phyloP scores from a whole-genome alignment of 92 coral and sea anemone species.

The Palythoa grandis region DNA sequence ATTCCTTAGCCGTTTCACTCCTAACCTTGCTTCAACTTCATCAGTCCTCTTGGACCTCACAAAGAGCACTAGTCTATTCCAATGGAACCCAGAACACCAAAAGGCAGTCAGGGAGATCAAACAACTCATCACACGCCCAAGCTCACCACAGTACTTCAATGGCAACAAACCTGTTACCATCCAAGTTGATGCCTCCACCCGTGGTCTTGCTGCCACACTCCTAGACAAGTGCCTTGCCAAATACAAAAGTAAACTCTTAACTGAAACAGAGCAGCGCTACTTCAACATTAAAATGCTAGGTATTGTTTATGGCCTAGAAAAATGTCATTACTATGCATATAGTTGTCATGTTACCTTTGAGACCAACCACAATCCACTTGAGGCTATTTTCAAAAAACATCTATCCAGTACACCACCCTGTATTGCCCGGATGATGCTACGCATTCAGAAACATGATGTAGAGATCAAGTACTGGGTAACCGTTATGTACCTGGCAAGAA shows the following conservation, averaged over 20 bases:
- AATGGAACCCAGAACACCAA: constrained; percentile 65
- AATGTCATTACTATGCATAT: constrained; percentile 70
- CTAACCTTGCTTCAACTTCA: constrained; percentile 65
- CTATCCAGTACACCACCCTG: no score
- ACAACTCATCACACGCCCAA: constrained; percentile 47
- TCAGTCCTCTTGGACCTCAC: constrained; percentile 72
- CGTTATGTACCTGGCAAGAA: no score
- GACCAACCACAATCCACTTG: neutral
- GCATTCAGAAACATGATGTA: no score
- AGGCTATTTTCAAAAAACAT: neutral
- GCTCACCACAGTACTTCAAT: constrained; percentile 68
- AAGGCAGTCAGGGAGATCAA: constrained; percentile 61
- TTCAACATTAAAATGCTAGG: constrained; percentile 75
- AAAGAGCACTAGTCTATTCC: constrained; percentile 55
- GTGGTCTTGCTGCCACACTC: constrained; percentile 68
- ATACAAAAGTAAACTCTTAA: constrained; percentile 67
- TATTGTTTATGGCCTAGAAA: constrained; percentile 64
- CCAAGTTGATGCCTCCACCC: constrained; percentile 66
- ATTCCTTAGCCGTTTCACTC: no score
- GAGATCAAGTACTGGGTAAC: no score
- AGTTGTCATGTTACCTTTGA: constrained; percentile 47
- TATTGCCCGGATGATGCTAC: no score
- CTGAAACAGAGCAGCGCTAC: neutral
- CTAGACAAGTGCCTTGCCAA: constrained; percentile 67
- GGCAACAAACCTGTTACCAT: constrained; percentile 61